Evolutionary conservation across 2,888 invertebrate species (phyloP).

Genomic region (Ochlodes sylvanus): DNA sequence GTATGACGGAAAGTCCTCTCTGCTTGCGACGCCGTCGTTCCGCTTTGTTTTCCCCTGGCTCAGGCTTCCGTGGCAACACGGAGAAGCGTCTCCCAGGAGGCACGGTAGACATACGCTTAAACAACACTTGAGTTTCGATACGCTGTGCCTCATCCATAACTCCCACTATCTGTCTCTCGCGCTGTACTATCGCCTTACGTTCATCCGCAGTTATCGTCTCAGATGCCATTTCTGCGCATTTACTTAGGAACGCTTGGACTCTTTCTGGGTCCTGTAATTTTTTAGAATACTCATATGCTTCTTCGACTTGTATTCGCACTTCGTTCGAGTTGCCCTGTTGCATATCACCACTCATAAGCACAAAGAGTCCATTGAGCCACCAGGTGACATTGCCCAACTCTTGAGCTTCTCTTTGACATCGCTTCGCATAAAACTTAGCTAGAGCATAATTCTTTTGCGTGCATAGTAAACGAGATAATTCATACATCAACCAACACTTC

Average conservation of each 20-base stretch:
- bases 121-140: constrained; percentile 68
- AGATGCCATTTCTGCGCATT: constrained; percentile 71
- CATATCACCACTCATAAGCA: constrained; percentile 78
- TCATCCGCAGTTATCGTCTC: constrained; percentile 68
- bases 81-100: constrained; percentile 70
- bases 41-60: constrained; percentile 50
- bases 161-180: constrained; percentile 64
- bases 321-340: constrained; percentile 78
- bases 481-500: constrained; percentile 80
- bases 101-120: constrained; percentile 74
- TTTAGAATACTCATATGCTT: constrained; percentile 73
- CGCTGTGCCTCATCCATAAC: constrained; percentile 67
- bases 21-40: constrained; percentile 67
- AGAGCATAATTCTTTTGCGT: constrained; percentile 77
- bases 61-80: constrained; percentile 66
- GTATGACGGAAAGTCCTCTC: constrained; percentile 70
- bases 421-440: constrained; percentile 76
- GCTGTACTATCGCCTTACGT: constrained; percentile 66
- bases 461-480: constrained; percentile 69
- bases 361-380: constrained; percentile 78
- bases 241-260: constrained; percentile 70
- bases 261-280: constrained; percentile 71
- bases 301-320: constrained; percentile 73
- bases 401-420: constrained; percentile 74
- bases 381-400: constrained; percentile 67